Percentiles rank a stretch among this genome's conserved stretches.
Evolutionary conservation across 2,113 vertebrate species (phyloP).

Genomic region (Galemys pyrenaicus): DNA sequence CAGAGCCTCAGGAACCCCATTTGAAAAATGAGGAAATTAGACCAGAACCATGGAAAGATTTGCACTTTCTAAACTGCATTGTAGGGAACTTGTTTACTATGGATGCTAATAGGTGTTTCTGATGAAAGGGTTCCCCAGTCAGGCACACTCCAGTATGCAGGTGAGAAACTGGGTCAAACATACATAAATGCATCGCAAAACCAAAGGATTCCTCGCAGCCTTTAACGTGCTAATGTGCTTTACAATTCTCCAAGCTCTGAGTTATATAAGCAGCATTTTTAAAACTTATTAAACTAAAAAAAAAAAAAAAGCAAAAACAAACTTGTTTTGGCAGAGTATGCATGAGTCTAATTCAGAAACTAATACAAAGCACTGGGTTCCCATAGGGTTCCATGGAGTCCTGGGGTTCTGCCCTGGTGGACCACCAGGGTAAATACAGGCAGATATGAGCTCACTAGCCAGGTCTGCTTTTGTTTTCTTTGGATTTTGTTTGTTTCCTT

Average conservation of each 20-base stretch:
- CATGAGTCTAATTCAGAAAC: background rate
- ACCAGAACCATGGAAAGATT: background rate
- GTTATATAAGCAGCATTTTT: background rate
- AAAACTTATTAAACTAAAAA: background rate
- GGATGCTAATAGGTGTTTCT: background rate
- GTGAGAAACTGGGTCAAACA: background rate
- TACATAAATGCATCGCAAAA: background rate
- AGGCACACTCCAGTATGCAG: background rate
- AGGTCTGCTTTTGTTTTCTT: background rate
- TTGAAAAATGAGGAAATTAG: background rate
- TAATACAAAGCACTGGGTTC: background rate
- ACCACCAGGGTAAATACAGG: background rate
- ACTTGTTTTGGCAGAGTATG: background rate
- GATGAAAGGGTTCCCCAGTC: background rate
- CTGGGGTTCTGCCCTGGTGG: background rate
- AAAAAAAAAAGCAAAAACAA: background rate
- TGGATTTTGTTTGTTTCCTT: background rate
- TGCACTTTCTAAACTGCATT: background rate
- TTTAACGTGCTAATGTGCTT: background rate
- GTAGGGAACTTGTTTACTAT: background rate
- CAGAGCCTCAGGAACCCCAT: background rate
- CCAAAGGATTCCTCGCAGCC: background rate
- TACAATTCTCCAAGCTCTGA: background rate
- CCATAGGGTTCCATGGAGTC: background rate
- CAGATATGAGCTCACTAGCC: background rate